Base-by-base conservation (phyloP, 2,113 vertebrate species). In the Phasianus colchicus region DNA sequence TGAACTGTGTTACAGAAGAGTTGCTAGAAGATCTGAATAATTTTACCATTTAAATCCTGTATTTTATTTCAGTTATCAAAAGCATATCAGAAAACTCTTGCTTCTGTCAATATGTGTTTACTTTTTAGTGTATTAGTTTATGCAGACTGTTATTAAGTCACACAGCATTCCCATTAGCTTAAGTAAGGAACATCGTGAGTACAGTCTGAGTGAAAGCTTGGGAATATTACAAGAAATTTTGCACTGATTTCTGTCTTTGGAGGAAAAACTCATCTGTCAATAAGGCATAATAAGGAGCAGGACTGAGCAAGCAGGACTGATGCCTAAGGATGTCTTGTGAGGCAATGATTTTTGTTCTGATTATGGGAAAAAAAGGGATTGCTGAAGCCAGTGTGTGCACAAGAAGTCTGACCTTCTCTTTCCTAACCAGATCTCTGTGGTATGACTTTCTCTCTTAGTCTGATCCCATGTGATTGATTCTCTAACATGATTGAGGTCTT, bases 261-360 rank as follows among this genome's bases (percentile, higher is more conserved):
- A 75, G 24, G 11, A 15, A 25, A 83, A 91, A 78, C 30, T 11
- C 1, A 0, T 1, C 48, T 85, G 6, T 9, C 29, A 55, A 5
- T 40, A 36, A 85, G 72, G 10, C 16, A n/a, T 0, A 0, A n/a
- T 0, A 0, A 63, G 11, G 16, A 38, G 21, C 45, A 14, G 15
- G 30, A 34, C 11, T 21, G 6, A 43, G 30, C 16, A 66, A 85
- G 24, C 21, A 48, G 9, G 27, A 40, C 4, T 48, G 48, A n/a
- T 25, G 14, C 12, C 13, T 55, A 21, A 67, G 12, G 7, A 43
- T 5, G 13, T 10, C 32, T 84, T 64, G 36, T 25, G 61, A 82
- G 9, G 4, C 30, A 34, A 11, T 9, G 9, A 18, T 19, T 70
- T 71, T 73, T 71, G 6, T 48, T 88, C n/a, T 63, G 12, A 11